Conservation (phyloP, 2,888 invertebrate species). For the Zelleria hepariella region DNA sequence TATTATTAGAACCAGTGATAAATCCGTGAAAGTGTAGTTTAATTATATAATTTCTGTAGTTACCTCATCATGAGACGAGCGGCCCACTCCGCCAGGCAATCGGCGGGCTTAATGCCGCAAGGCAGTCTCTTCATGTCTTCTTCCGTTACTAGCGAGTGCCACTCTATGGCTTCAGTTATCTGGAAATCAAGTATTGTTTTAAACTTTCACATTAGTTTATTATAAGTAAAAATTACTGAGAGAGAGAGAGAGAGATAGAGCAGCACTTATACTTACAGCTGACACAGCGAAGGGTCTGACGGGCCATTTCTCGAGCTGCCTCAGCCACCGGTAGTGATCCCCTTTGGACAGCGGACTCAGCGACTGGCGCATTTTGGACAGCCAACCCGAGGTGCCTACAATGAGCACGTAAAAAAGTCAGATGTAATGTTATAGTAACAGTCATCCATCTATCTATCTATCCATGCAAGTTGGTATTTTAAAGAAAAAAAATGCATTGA, state of each 20-base stretch:
- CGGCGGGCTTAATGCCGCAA: constrained; percentile 14
- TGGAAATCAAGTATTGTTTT: too few species aligned
- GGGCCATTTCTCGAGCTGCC: constrained; percentile 28
- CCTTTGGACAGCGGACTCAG: constrained; percentile 10
- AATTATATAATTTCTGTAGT: background rate
- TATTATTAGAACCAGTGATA: too few species aligned
- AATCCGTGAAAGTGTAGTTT: too few species aligned
- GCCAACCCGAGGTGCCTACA: constrained; percentile 20
- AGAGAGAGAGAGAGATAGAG: too few species aligned
- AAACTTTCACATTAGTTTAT: too few species aligned
- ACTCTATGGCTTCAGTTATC: constrained; percentile 13
- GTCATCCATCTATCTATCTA: background rate
- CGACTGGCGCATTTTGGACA: constrained; percentile 23
- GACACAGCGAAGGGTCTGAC: constrained; percentile 23
- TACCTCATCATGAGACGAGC: constrained; percentile 38
- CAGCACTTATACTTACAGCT: constrained; percentile 30
- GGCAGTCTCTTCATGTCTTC: constrained; percentile 1
- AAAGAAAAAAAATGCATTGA: too few species aligned
- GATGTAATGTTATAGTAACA: background rate
- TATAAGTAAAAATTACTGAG: background rate
- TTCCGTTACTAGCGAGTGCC: background rate
- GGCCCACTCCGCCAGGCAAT: constrained; percentile 40
- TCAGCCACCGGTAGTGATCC: constrained; percentile 22
- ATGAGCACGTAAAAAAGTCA: background rate
- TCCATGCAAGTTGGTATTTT: too few species aligned